A percentile compares a stretch with the other conserved stretches of the same genome.
Conservation (phyloP, 2,113 vertebrate species). For the Pomatostomus ruficeps region DNA sequence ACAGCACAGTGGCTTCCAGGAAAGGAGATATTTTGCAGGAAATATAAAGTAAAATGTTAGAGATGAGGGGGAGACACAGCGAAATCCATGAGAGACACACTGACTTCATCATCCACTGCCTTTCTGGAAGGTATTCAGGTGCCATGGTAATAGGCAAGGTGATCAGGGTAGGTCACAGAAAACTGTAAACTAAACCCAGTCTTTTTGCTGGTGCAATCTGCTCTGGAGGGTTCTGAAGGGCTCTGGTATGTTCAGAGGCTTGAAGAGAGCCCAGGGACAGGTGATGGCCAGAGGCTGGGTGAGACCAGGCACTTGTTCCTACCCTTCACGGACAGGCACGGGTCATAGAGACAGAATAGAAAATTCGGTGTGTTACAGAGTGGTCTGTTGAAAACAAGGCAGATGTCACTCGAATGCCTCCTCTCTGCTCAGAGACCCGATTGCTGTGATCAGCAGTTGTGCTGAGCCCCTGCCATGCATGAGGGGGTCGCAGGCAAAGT, state of each 20-base stretch:
- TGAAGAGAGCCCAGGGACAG: neutral
- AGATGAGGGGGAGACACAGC: neutral
- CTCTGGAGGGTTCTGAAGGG: neutral
- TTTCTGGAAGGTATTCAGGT: neutral
- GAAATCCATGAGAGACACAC: neutral
- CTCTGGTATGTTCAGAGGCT: neutral
- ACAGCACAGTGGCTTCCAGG: neutral
- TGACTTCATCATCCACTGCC: neutral
- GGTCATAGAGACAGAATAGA: neutral
- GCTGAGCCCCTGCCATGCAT: accelerated
- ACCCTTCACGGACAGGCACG: neutral
- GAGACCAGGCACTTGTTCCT: neutral
- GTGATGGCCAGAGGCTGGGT: neutral
- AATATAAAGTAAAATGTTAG: neutral
- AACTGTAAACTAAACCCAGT: neutral
- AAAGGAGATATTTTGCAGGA: neutral
- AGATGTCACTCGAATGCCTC: neutral
- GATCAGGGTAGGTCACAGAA: neutral
- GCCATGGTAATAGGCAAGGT: neutral
- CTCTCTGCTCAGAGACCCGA: accelerated
- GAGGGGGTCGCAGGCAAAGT: neutral
- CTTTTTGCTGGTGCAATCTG: neutral
- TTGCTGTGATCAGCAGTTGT: neutral
- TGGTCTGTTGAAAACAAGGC: neutral
- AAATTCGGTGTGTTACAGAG: neutral